These are phyloP conservation scores for Mercenaria mercenaria DNA, from an alignment of 1,140 invertebrate genomes.

Conservation along the genomic window DNA sequence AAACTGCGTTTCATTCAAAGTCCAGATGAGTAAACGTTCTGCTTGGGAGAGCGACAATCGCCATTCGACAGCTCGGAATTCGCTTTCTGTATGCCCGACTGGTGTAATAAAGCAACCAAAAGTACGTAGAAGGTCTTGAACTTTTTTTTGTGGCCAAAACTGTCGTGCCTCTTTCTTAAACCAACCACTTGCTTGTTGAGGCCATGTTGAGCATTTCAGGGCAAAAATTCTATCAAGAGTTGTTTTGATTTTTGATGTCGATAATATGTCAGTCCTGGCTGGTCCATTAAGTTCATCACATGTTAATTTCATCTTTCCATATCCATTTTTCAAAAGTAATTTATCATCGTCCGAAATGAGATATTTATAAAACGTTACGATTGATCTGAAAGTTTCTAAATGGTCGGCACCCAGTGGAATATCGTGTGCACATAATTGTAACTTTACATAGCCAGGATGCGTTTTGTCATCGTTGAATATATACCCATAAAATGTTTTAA, in stretches of 20 bases:
- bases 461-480: neutral
- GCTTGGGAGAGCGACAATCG: neutral
- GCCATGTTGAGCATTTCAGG: neutral
- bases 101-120: constrained; percentile 1
- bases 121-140: neutral
- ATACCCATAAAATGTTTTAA: constrained; percentile 3
- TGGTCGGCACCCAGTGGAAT: neutral
- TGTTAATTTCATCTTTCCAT: neutral
- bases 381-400: neutral
- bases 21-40: neutral
- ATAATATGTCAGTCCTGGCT: neutral
- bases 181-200: neutral
- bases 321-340: neutral
- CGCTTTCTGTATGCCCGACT: neutral
- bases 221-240: neutral
- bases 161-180: neutral
- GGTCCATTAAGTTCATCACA: neutral
- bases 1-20: constrained; percentile 1
- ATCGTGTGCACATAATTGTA: neutral
- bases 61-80: neutral
- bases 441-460: neutral
- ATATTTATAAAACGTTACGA: neutral
- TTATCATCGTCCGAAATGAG: neutral
- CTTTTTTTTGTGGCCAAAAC: neutral
- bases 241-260: neutral